These are phyloP conservation scores for Lasius fuliginosus DNA, from an alignment of 2,888 invertebrate genomes.

Conservation along the genomic window DNA sequence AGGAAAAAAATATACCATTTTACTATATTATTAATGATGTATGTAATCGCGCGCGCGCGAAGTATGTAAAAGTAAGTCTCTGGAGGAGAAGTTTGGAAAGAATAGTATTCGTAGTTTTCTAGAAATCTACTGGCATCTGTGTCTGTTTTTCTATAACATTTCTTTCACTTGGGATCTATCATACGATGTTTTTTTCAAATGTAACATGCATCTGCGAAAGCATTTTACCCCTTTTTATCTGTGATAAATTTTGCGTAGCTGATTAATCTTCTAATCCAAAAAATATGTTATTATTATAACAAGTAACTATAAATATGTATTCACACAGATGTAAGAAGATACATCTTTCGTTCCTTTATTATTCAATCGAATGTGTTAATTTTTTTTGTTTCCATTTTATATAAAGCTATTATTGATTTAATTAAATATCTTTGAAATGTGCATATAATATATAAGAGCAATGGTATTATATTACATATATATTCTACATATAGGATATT, in stretches of 20 bases:
- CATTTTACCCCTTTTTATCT: slow-evolving; percentile 17
- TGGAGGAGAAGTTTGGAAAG: neutral
- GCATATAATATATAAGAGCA: neutral
- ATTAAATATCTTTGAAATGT: neutral
- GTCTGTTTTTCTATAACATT: neutral
- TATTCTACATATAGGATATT: neutral
- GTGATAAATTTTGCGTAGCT: slow-evolving; percentile 25
- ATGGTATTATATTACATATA: neutral
- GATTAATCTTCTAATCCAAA: neutral
- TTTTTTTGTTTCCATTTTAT: neutral
- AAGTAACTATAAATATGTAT: neutral
- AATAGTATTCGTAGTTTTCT: neutral
- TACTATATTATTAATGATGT: slow-evolving; percentile 28
- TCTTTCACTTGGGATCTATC: neutral
- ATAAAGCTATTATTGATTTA: neutral
- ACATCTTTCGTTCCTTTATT: neutral
- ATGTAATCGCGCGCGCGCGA: slow-evolving; percentile 4
- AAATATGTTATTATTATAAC: slow-evolving; percentile 3
- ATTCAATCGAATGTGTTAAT: neutral
- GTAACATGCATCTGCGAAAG: neutral
- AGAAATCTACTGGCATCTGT: slow-evolving; percentile 26
- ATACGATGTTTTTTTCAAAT: neutral
- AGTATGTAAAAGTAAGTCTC: neutral
- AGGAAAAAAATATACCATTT: slow-evolving; percentile 2
- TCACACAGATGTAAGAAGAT: neutral